Percentiles rank a stretch among this genome's conserved stretches.
These are phyloP conservation scores for Actias luna DNA, from an alignment of 2,888 invertebrate species.

Conservation along the genomic window DNA sequence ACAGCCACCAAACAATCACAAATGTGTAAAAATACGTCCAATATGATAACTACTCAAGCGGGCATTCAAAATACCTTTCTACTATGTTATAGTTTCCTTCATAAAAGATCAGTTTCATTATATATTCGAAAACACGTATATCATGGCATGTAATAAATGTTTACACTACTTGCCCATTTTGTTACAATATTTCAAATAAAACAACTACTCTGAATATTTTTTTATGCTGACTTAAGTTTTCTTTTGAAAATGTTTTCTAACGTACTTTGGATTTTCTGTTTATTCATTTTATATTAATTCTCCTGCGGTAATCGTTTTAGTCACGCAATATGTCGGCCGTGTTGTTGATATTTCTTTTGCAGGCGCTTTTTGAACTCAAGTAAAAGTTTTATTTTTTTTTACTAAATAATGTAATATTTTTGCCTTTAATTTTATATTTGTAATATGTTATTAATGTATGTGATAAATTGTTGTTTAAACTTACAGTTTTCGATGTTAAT, in stretches of 20 bases:
- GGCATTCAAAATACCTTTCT: too few species aligned
- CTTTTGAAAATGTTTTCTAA: neutral
- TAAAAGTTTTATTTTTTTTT: neutral
- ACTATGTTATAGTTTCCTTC: too few species aligned
- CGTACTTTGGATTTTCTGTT: neutral
- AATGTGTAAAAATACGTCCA: too few species aligned
- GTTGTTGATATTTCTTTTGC: neutral
- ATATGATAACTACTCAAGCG: too few species aligned
- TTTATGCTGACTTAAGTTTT: neutral
- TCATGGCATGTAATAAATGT: neutral
- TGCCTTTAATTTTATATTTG: neutral
- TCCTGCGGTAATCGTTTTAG: neutral
- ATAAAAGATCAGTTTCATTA: too few species aligned
- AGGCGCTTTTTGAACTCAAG: constrained; percentile 1
- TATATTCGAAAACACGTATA: too few species aligned
- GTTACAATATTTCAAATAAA: too few species aligned
- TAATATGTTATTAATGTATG: neutral
- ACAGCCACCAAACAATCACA: too few species aligned
- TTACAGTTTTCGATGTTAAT: too few species aligned
- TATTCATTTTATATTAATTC: neutral
- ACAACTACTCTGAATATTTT: too few species aligned
- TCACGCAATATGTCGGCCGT: neutral
- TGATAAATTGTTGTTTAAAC: too few species aligned
- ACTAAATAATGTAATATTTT: neutral
- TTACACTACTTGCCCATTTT: too few species aligned